phyloP scores from a whole-genome alignment of 2,113 vertebrate genomes.

The Calypte anna region DNA sequence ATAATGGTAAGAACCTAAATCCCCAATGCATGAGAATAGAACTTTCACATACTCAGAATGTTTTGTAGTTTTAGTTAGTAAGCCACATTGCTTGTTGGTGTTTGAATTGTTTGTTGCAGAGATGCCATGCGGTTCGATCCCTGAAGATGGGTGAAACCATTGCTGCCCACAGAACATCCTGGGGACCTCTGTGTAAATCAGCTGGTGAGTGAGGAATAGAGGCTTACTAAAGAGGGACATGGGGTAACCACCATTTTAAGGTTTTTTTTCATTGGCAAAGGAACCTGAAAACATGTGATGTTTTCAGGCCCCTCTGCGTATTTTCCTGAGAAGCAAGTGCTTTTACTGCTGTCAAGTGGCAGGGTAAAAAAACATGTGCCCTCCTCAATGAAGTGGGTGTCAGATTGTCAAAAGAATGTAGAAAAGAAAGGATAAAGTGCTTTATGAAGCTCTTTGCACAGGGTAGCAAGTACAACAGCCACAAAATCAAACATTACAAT shows the following conservation, averaged over 20 bases:
- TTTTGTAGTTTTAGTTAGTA: neutral
- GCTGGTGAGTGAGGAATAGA: slow-evolving; percentile 42
- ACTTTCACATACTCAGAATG: neutral
- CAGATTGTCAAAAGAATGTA: neutral
- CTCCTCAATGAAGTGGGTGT: neutral
- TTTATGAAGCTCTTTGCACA: neutral
- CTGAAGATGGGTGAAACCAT: slow-evolving; percentile 45
- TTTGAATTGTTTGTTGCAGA: slow-evolving; percentile 46
- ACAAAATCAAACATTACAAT: neutral
- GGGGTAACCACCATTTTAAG: neutral
- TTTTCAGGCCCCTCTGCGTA: neutral
- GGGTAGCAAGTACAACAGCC: neutral
- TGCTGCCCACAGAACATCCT: slow-evolving; percentile 7
- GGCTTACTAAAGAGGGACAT: neutral
- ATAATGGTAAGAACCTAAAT: neutral
- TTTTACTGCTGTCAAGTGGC: neutral
- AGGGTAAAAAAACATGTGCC: neutral
- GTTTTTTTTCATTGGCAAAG: neutral
- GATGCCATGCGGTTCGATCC: neutral
- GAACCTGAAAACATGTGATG: neutral
- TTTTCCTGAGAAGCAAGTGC: neutral
- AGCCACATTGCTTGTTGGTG: neutral
- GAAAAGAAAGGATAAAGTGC: neutral
- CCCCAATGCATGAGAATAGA: neutral
- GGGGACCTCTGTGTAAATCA: slow-evolving; percentile 56